Evolutionary conservation across 2,888 invertebrate species (phyloP).

Genomic region (Sesia bembeciformis): DNA sequence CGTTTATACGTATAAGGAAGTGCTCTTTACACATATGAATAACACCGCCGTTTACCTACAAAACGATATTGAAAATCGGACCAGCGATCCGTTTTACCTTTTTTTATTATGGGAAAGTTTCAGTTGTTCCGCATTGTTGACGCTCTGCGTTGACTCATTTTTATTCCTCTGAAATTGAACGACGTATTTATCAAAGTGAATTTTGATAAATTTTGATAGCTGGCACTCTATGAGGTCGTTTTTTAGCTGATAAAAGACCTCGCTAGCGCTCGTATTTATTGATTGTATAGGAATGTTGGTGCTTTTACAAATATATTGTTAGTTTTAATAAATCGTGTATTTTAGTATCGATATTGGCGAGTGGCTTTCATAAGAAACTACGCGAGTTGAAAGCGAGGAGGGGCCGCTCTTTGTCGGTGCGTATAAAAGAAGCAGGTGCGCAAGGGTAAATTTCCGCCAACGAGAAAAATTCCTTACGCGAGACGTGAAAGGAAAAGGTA

Average conservation of each 20-base stretch:
- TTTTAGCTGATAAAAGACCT: too few relatives aligned
- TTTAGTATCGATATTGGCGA: too few relatives aligned
- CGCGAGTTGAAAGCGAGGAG: slow-evolving; percentile 20
- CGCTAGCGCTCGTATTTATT: too few relatives aligned
- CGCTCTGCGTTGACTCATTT: slow-evolving; percentile 46
- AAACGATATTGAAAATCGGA: slow-evolving; percentile 57
- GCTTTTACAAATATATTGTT: too few relatives aligned
- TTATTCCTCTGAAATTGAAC: slow-evolving; percentile 46
- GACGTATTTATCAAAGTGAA: slow-evolving; percentile 46
- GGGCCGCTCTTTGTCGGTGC: slow-evolving; percentile 26
- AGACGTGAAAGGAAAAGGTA: slow-evolving; percentile 39
- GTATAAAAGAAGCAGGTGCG: slow-evolving; percentile 37
- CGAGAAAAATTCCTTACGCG: slow-evolving; percentile 37
- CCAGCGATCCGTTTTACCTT: slow-evolving; percentile 47
- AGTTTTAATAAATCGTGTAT: too few relatives aligned
- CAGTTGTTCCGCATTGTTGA: slow-evolving; percentile 62
- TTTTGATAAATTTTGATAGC: slow-evolving; percentile 19
- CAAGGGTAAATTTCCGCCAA: slow-evolving; percentile 35
- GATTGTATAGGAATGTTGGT: too few relatives aligned
- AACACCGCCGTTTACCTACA: slow-evolving; percentile 50
- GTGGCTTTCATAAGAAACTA: slow-evolving; percentile 11
- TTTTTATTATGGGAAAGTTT: slow-evolving; percentile 56
- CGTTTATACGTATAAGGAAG: too few relatives aligned
- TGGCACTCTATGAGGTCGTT: too few relatives aligned
- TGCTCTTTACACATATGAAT: slow-evolving; percentile 25